Evolutionary conservation across 2,888 invertebrate species (phyloP), one percentile per base, ranked within the genome.

Genomic region (Sphinx pinastri): DNA sequence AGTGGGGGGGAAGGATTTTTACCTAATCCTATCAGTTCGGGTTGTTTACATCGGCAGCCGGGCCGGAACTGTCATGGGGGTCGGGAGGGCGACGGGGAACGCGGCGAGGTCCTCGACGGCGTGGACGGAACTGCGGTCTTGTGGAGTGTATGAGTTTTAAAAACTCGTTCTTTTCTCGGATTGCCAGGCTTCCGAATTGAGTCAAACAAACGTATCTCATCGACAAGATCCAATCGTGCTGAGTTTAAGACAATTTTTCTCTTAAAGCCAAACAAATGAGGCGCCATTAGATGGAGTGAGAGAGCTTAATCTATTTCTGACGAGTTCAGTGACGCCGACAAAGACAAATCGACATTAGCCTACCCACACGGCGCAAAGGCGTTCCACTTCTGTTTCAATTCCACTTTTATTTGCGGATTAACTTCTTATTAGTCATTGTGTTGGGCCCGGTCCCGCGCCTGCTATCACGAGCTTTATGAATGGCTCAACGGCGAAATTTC

Each of bases 231-330:
- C 88, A 89, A 91, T 93, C 91, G 83, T 85, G 82, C 84, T 79
- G 89, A 92, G 88, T 92, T 92, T 90, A 90, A 91, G 91, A 87
- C 88, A 91, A 92, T 93, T 94, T 93, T 93, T 94, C 93, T 92
- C 90, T 92, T 90, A 94, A 91, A 94, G 90, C 94, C 88, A 94
- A 92, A 94, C 93, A 94, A 94, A 94, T 94, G 94, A 93, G 94
- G 88, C 89, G 88, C 93, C 92, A 93, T 94, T 94, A 94, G 92
- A 94, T 92, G 90, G 90, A 93, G 93, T 92, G 92, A 93, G 93
- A 94, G 91, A 89, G 93, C 94, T 94, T 94, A 94, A 94, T 94
- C 94, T 94, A 94, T 94, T 94, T 94, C 94, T 94, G 94, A 94
- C 94, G 94, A 94, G 94, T 94, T 94, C 92, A 93, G 91, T 92